Evolutionary conservation across 1,140 invertebrate genomes (phyloP).

Genomic region (Limonius californicus): DNA sequence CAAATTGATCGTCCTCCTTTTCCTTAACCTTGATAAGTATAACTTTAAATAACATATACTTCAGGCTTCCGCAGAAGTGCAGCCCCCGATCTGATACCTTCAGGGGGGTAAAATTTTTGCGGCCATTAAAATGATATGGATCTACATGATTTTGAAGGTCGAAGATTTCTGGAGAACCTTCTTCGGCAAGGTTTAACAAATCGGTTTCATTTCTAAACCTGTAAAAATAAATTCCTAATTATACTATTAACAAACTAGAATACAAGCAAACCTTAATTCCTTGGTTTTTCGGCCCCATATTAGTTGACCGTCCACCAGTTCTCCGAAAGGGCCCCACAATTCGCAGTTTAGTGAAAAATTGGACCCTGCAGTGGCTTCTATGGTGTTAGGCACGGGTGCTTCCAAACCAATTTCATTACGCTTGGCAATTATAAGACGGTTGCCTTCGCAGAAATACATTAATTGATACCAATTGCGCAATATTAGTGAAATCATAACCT

Average conservation of each 20-base stretch:
- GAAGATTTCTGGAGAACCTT: slow-evolving; percentile 5
- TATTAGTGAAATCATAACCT: neutral
- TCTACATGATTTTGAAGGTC: neutral
- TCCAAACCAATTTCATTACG: neutral
- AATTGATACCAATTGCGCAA: neutral
- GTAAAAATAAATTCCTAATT: slow-evolving; percentile 9
- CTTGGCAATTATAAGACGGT: neutral
- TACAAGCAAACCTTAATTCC: neutral
- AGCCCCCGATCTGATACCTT: slow-evolving; percentile 35
- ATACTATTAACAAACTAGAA: neutral
- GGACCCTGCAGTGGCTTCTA: neutral
- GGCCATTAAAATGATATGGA: neutral
- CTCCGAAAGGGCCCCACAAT: neutral
- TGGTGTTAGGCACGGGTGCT: neutral
- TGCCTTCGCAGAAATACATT: neutral
- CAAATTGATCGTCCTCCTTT: neutral
- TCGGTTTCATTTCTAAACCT: slow-evolving; percentile 25
- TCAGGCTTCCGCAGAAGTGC: slow-evolving; percentile 40
- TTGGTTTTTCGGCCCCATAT: neutral
- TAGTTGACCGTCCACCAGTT: neutral
- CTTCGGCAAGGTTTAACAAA: slow-evolving; percentile 18
- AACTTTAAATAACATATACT: slow-evolving; percentile 37
- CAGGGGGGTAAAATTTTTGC: slow-evolving; percentile 37
- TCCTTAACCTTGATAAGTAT: slow-evolving; percentile 33
- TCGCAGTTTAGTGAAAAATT: neutral